These are phyloP conservation scores for Crepidodera aurea DNA, from an alignment of 2,888 invertebrate genomes.

Conservation along the genomic window DNA sequence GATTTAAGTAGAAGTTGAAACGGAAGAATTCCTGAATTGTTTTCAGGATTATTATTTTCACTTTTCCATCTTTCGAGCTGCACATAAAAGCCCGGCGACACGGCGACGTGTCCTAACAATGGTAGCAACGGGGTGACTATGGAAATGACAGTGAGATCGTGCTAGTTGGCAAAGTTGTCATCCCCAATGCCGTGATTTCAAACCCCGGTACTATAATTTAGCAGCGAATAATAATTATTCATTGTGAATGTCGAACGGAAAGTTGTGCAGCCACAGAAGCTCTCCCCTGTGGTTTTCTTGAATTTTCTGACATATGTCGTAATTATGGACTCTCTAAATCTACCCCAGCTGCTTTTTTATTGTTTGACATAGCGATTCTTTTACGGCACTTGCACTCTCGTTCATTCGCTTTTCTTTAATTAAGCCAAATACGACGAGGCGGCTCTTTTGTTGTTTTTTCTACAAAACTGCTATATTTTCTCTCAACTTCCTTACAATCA, in stretches of 20 bases:
- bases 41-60: conserved; percentile 34
- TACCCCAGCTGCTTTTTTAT: conserved; percentile 53
- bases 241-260: conserved; percentile 47
- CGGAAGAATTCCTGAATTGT: conserved; percentile 27
- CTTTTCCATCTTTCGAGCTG: conserved; percentile 36
- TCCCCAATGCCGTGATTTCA: conserved; percentile 40
- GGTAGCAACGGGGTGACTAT: conserved; percentile 40
- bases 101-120: conserved; percentile 40
- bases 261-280: conserved; percentile 53
- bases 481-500: background rate
- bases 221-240: conserved; percentile 55
- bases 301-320: conserved; percentile 59
- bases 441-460: conserved; percentile 20
- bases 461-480: conserved; percentile 4
- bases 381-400: conserved; percentile 44
- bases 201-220: conserved; percentile 49
- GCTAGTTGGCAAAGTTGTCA: conserved; percentile 46
- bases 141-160: conserved; percentile 46
- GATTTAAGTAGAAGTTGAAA: conserved; percentile 19
- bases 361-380: conserved; percentile 43
- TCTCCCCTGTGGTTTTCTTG: conserved; percentile 59
- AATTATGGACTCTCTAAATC: conserved; percentile 54
- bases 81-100: conserved; percentile 32
- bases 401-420: conserved; percentile 40
- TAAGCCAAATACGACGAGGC: conserved; percentile 32